These are phyloP conservation scores for Corvus moneduloides DNA, from an alignment of 2,113 vertebrate genomes.

Conservation along the genomic window DNA sequence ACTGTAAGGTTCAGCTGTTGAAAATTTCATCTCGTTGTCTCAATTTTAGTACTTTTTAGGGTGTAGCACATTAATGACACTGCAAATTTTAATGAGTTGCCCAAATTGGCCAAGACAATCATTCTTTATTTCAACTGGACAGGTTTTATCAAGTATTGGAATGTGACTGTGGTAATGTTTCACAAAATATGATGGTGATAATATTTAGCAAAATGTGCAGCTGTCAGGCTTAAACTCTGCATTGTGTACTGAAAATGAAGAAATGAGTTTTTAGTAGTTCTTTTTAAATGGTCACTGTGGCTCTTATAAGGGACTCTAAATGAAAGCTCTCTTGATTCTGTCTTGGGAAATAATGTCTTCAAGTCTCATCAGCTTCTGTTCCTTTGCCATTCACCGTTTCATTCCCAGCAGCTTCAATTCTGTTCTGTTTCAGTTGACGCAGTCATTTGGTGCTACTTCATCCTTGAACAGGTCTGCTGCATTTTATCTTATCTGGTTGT, in stretches of 20 bases:
- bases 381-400: neutral
- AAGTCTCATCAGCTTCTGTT: neutral
- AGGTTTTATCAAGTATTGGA: neutral
- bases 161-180: neutral
- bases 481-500: slow-evolving; percentile 38
- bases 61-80: neutral
- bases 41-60: neutral
- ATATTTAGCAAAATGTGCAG: neutral
- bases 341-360: neutral
- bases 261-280: neutral
- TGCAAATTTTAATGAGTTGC: neutral
- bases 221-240: neutral
- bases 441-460: slow-evolving; percentile 19
- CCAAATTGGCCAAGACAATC: neutral
- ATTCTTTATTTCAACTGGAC: neutral
- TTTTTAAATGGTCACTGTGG: neutral
- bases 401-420: neutral
- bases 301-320: neutral
- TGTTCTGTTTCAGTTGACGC: neutral
- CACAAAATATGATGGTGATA: neutral
- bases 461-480: slow-evolving; percentile 17
- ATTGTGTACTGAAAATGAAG: neutral
- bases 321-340: neutral
- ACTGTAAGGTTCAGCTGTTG: neutral
- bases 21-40: neutral